Evolutionary conservation across 2,797 vertebrate genomes (phyloP).

Genomic region (Pteropus rufus): DNA sequence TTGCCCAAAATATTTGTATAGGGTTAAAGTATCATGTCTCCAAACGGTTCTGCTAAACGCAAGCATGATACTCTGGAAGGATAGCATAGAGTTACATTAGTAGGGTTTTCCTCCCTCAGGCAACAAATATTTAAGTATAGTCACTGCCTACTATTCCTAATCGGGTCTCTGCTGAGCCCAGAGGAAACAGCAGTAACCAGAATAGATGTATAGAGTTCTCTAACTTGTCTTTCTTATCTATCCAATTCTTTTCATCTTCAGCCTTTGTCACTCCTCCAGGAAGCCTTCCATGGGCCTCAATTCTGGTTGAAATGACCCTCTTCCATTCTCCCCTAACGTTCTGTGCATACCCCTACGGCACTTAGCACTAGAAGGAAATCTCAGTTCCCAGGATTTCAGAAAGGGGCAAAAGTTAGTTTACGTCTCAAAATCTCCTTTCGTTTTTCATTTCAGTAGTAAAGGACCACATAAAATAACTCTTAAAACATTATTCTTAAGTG

Average conservation of each 20-base stretch:
- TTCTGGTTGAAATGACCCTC: neutral
- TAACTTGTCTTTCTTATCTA: neutral
- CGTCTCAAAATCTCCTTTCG: conserved; percentile 51
- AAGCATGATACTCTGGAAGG: neutral
- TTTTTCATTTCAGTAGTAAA: conserved; percentile 69
- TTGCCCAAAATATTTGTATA: neutral
- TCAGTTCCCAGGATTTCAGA: neutral
- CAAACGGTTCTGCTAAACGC: neutral
- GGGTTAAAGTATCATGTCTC: neutral
- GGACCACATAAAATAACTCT: conserved; percentile 49
- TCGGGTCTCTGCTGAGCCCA: neutral
- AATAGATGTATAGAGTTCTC: fast-evolving
- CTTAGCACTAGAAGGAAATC: neutral
- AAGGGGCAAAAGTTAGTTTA: neutral
- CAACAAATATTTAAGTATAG: neutral
- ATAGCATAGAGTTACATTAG: neutral
- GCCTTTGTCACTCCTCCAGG: neutral
- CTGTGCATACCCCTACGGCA: neutral
- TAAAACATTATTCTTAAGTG: conserved; percentile 43
- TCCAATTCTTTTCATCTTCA: neutral
- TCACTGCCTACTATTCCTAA: neutral
- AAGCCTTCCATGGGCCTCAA: neutral
- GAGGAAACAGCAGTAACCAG: neutral
- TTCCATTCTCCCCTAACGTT: neutral
- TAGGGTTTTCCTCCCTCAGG: neutral